Evolutionary conservation across 2,113 vertebrate genomes (phyloP).

Genomic region (Austrofundulus limnaeus): DNA sequence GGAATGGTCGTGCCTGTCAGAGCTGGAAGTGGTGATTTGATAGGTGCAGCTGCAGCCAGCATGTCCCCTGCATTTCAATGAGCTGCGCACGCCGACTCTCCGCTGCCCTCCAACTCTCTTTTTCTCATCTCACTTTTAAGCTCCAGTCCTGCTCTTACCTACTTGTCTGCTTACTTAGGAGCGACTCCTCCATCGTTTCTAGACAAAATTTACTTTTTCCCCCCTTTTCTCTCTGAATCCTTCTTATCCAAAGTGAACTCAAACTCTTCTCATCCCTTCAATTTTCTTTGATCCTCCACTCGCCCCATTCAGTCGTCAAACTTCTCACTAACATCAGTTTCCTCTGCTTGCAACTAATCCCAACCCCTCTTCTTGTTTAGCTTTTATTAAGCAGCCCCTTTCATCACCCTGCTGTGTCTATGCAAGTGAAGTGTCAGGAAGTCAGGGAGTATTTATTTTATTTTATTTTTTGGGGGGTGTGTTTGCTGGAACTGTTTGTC

Average conservation of each 20-base stretch:
- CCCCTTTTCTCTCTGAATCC: not conserved
- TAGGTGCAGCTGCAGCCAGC: conserved; percentile 83
- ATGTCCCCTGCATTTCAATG: conserved; percentile 84
- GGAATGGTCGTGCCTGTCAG: conserved; percentile 62
- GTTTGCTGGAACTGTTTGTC: conserved; percentile 32
- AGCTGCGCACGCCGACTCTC: conserved; percentile 63
- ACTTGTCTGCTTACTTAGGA: conserved; percentile 35
- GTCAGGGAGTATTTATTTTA: conserved; percentile 4
- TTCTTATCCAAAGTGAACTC: conserved; percentile 7
- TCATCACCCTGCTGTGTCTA: conserved; percentile 15
- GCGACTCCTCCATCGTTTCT: conserved; percentile 18
- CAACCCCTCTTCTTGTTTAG: conserved; percentile 1
- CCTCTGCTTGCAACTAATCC: not conserved
- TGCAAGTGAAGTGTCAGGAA: conserved; percentile 37
- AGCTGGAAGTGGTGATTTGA: conserved; percentile 77
- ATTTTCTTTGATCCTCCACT: conserved; percentile 5
- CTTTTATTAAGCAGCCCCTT: conserved; percentile 1
- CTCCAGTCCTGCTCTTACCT: conserved; percentile 27
- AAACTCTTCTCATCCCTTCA: not conserved
- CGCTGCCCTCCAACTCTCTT: conserved; percentile 52
- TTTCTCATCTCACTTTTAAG: conserved; percentile 29
- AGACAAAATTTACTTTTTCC: not conserved
- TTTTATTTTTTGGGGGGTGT: too few species aligned
- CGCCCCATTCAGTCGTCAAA: not conserved
- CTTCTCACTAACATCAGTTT: not conserved